Evolutionary conservation across 2,797 vertebrate species (phyloP).

Genomic region (Uromys caudimaculatus): DNA sequence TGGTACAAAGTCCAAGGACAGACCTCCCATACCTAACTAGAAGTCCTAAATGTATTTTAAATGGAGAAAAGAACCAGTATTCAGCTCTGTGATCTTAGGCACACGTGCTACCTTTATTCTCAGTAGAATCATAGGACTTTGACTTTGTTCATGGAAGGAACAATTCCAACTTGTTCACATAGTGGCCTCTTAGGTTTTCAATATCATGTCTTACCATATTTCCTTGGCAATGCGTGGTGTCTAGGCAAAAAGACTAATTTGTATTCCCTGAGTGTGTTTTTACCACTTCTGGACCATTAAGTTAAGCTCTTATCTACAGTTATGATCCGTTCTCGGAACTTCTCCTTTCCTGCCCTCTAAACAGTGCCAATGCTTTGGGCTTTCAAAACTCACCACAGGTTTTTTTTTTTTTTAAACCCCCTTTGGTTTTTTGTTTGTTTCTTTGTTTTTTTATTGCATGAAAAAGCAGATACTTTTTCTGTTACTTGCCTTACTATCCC

Average conservation of each 20-base stretch:
- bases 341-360: neutral
- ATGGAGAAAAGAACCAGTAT: neutral
- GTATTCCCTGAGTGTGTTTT: neutral
- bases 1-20: constrained; percentile 49
- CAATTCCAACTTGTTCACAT: constrained; percentile 29
- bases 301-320: neutral
- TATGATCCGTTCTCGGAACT: neutral
- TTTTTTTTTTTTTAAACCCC: no score
- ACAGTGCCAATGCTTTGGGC: neutral
- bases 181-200: constrained; percentile 1
- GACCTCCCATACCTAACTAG: neutral
- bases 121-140: constrained; percentile 35
- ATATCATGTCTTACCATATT: constrained; percentile 23
- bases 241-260: constrained; percentile 26
- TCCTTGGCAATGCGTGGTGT: neutral
- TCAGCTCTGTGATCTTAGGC: constrained; percentile 26
- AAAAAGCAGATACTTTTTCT: neutral
- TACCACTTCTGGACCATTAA: constrained; percentile 19
- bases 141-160: constrained; percentile 35
- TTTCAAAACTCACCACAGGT: constrained; percentile 36
- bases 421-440: neutral
- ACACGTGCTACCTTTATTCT: neutral
- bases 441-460: constrained; percentile 35
- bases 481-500: neutral
- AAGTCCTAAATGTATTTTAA: constrained; percentile 25